A percentile compares a stretch with the other conserved stretches of the same genome.
phyloP scores from a whole-genome alignment of 1,140 invertebrate species.

The Augochlora pura region DNA sequence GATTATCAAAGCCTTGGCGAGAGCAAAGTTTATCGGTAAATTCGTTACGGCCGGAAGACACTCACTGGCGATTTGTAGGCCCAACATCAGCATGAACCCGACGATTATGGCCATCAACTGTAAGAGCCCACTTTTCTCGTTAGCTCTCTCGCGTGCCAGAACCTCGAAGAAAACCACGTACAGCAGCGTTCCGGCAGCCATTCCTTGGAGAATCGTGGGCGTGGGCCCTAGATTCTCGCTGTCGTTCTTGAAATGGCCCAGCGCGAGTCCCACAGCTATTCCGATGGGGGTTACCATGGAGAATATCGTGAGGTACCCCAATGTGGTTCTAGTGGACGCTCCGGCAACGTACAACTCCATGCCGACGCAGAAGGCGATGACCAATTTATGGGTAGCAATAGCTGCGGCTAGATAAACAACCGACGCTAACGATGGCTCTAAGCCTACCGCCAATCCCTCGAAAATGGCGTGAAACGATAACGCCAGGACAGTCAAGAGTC shows the following conservation, averaged over 20 bases:
- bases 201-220: slow-evolving; percentile 86
- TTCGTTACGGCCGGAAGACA: slow-evolving; percentile 67
- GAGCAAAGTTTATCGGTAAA: no score
- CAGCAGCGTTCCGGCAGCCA: slow-evolving; percentile 92
- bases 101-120: slow-evolving; percentile 86
- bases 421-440: slow-evolving; percentile 84
- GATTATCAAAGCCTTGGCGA: no score
- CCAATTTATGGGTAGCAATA: slow-evolving; percentile 88
- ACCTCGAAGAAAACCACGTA: slow-evolving; percentile 97
- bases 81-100: slow-evolving; percentile 90
- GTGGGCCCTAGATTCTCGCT: slow-evolving; percentile 76
- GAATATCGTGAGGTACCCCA: slow-evolving; percentile 83
- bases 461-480: slow-evolving; percentile 91
- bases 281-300: slow-evolving; percentile 87
- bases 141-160: slow-evolving; percentile 87
- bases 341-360: slow-evolving; percentile 85
- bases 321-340: slow-evolving; percentile 81
- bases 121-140: slow-evolving; percentile 84
- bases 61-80: slow-evolving; percentile 88
- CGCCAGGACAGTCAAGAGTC: slow-evolving; percentile 86
- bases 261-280: slow-evolving; percentile 83
- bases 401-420: slow-evolving; percentile 86
- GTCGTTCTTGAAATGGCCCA: slow-evolving; percentile 76
- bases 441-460: slow-evolving; percentile 90
- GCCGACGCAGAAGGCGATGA: slow-evolving; percentile 87